Conservation (phyloP, 2,113 vertebrate genomes). For the Psittacara wagleri region DNA sequence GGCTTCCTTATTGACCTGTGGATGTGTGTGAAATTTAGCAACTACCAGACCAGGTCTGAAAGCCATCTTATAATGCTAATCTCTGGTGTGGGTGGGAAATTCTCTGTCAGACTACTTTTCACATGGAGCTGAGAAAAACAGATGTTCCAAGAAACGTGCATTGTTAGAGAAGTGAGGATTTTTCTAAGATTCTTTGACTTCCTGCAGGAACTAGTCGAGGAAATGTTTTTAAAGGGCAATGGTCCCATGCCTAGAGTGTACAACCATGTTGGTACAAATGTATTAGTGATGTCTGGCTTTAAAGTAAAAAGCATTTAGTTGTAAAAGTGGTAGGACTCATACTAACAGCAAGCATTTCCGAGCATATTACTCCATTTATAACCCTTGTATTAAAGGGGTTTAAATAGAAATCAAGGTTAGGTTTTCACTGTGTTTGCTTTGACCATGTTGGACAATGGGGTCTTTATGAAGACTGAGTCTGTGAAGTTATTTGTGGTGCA, state of each 20-base stretch:
- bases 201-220: neutral
- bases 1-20: conserved; percentile 60
- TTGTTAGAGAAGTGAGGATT: neutral
- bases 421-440: conserved; percentile 37
- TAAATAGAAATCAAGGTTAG: conserved; percentile 36
- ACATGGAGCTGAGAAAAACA: neutral
- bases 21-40: conserved; percentile 69
- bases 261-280: neutral
- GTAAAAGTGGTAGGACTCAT: neutral
- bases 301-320: neutral
- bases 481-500: conserved; percentile 16
- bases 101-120: conserved; percentile 44
- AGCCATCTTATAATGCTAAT: neutral
- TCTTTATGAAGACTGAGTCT: conserved; percentile 5
- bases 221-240: neutral
- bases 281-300: neutral
- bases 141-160: neutral
- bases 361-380: conserved; percentile 19
- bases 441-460: neutral
- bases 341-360: conserved; percentile 2
- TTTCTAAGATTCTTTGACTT: conserved; percentile 45
- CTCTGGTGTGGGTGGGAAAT: conserved; percentile 50
- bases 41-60: conserved; percentile 25
- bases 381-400: conserved; percentile 22
- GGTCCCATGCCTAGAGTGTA: neutral